Evolutionary conservation across 1,140 invertebrate genomes (phyloP), one percentile per base, ranked within the genome.

Genomic region (Calosoma granatense): DNA sequence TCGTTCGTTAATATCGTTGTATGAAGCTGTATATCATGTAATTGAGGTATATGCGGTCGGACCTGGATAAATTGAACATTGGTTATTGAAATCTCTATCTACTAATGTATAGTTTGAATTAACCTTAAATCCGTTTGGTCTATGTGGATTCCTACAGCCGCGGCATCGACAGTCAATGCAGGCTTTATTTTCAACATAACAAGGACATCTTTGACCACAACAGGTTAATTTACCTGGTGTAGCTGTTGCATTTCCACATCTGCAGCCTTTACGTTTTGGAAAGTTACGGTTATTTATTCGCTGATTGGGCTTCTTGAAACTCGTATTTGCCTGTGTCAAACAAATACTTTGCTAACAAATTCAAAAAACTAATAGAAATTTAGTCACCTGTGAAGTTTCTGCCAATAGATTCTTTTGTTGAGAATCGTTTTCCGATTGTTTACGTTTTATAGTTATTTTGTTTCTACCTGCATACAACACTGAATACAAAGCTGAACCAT

Each of bases 161-260:
- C 87, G 81, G 74, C 92, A 96, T 69, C 86, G 85, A 73, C 92
- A 96, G 60, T 88, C 87, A 22, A 86, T 77, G 68, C 92, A 94
- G 11, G 89, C 83, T 73, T 87, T 90, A 66, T 82, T 86, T 64
- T 86, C 88, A 55, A 90, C 88, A 73, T 94, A 96, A 75, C 92
- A 96, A 0, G 92, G 90, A 77, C 92, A 96, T 59, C 92, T 77
- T 70, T 94, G 92, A 1, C 92, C 91, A 70, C 91, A 92, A 73
- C 92, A 96, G 0, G 91, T 94, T 52, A 94, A 71, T 71, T 92
- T 94, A 11, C 90, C 90, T 12, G 90, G 90, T 59, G 84, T 85
- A 4, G 86, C 79, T 1, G 90, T 91, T 15, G 90, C 88, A 73
- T 90, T 90, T n/a, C 92, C 92, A 79, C 92, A 94, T 59, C 90